These are phyloP conservation scores for Chelonoidis abingdonii DNA, from an alignment of 2,113 vertebrate genomes.

Conservation along the genomic window DNA sequence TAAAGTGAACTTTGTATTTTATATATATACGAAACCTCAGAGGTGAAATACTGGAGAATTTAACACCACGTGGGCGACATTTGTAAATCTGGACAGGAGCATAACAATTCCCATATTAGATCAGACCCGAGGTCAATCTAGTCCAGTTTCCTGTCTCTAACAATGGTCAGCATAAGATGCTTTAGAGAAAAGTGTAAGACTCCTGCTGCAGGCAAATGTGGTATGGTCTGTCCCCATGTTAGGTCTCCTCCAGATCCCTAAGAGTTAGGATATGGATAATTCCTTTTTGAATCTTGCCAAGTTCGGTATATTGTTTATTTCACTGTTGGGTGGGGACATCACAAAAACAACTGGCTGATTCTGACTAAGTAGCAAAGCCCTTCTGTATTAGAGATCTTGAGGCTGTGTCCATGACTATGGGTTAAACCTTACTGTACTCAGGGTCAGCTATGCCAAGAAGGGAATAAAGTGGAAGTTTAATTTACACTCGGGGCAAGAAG, in stretches of 20 bases:
- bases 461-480: neutral
- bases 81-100: neutral
- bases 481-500: neutral
- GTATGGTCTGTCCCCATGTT: neutral
- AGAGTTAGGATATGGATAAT: neutral
- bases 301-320: neutral
- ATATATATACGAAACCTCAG: neutral
- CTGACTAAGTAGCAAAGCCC: neutral
- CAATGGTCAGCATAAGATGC: neutral
- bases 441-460: neutral
- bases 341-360: neutral
- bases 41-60: neutral
- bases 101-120: neutral
- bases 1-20: neutral
- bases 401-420: neutral
- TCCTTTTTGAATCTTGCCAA: neutral
- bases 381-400: neutral
- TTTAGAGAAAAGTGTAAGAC: neutral
- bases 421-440: neutral
- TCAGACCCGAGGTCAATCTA: neutral
- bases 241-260: neutral
- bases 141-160: neutral
- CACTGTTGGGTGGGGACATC: accelerated
- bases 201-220: neutral
- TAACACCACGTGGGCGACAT: neutral